These are phyloP conservation scores for Phyto melanocephala DNA, from an alignment of 2,888 invertebrate species.

Conservation along the genomic window DNA sequence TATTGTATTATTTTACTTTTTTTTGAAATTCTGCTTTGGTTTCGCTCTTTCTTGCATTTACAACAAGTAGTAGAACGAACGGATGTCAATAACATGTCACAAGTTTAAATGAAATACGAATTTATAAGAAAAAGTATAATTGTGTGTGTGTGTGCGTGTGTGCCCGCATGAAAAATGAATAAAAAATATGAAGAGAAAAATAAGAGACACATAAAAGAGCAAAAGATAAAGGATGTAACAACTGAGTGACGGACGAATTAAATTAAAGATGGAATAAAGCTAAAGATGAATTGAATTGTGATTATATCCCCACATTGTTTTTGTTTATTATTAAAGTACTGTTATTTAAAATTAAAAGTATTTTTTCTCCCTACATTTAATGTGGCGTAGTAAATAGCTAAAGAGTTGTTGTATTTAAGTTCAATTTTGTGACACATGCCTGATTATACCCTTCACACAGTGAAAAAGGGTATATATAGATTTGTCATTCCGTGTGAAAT, in stretches of 20 bases:
- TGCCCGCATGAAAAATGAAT: conserved; percentile 1
- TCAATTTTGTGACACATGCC: too few species aligned
- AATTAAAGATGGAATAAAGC: conserved; percentile 18
- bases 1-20: background rate
- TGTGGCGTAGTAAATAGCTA: too few species aligned
- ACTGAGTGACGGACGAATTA: conserved; percentile 27
- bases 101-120: too few species aligned
- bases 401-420: too few species aligned
- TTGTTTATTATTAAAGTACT: background rate
- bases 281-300: conserved; percentile 54
- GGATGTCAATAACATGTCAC: conserved; percentile 62
- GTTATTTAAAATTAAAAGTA: conserved; percentile 31
- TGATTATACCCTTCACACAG: too few species aligned
- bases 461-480: too few species aligned
- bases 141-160: background rate
- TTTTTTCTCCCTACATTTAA: too few species aligned
- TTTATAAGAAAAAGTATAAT: background rate
- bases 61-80: conserved; percentile 46
- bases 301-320: conserved; percentile 11
- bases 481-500: too few species aligned
- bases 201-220: background rate
- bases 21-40: conserved; percentile 25
- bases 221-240: conserved; percentile 12
- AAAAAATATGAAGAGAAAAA: background rate
- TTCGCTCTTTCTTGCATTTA: conserved; percentile 14